Evolutionary conservation across 2,113 vertebrate species (phyloP), one percentile per base, ranked within the genome.

Genomic region (Embiotoca jacksoni): DNA sequence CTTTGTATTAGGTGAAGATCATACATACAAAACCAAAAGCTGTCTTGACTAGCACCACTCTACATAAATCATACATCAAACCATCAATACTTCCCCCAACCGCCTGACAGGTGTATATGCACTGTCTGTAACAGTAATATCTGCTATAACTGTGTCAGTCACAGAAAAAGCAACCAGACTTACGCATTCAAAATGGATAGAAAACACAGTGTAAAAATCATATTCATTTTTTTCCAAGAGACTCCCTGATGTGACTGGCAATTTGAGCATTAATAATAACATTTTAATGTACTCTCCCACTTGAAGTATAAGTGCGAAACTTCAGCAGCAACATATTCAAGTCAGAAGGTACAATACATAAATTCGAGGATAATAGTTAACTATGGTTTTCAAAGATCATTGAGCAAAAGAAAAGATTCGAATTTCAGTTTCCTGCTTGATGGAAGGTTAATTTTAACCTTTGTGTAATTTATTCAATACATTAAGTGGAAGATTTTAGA

Each of bases 221-320:
- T 33, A 7, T 35, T 60, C 37, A 65, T 63, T 56, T 61, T 74
- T 61, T 74, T 75, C 39, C 35, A 52, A 58, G 52, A 64, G 52
- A 52, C 55, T n/a, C 36, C 55, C 54, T 56, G 2, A 70, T 33
- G 11, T 46, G 49, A 32, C 47, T 52, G 39, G 49, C 61, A 64
- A 56, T 61, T 71, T 37, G 59, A 60, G 80, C 57, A 75, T 80
- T 67, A 41, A 31, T 68, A 41, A 31, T 68, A 75, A 76, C 53
- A 79, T 35, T 72, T 82, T 75, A 86, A 82, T 82, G 75, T 72
- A 75, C 41, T 59, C 63, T 62, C 5, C n/a, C 14, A 47, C n/a
- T 63, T 69, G 32, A 72, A 70, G 36, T n/a, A 31, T 10, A 52
- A 70, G 55, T 23, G 36, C 16, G 67, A 79, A 78, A 69, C n/a